A percentile compares a stretch with the other conserved stretches of the same genome.
Conservation (phyloP, 2,888 invertebrate genomes). For the Apocheima hispidaria region DNA sequence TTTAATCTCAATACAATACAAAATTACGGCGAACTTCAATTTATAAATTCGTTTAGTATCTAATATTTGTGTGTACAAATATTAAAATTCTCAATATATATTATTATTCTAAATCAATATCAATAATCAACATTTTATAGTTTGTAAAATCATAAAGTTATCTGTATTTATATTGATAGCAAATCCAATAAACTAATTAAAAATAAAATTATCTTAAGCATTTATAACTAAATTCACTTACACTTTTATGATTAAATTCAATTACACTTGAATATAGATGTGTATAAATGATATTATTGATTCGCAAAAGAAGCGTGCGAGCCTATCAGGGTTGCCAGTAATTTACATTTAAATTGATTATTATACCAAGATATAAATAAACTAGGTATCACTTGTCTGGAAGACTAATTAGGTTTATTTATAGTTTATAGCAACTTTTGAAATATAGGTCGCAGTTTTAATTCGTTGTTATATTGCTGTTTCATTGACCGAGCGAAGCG, state of each 20-base stretch:
- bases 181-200: too few relatives aligned
- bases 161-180: too few relatives aligned
- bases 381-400: conserved; percentile 50
- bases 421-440: conserved; percentile 43
- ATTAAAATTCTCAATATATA: too few relatives aligned
- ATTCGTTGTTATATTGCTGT: conserved; percentile 28
- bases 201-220: too few relatives aligned
- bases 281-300: conserved; percentile 42
- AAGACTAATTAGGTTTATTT: conserved; percentile 48
- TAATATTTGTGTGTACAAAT: too few relatives aligned
- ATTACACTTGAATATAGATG: neutral
- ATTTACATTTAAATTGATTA: conserved; percentile 69
- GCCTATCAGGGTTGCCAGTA: conserved; percentile 52
- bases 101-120: too few relatives aligned
- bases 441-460: conserved; percentile 35
- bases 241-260: neutral
- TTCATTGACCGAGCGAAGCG: too few relatives aligned
- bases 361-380: conserved; percentile 52
- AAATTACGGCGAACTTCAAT: too few relatives aligned
- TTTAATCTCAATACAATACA: too few relatives aligned
- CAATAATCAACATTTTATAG: too few relatives aligned
- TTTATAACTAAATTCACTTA: neutral
- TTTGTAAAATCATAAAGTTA: too few relatives aligned
- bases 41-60: too few relatives aligned
- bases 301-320: conserved; percentile 60